phyloP scores from a whole-genome alignment of 2,888 invertebrate genomes.

The Spodoptera exigua region DNA sequence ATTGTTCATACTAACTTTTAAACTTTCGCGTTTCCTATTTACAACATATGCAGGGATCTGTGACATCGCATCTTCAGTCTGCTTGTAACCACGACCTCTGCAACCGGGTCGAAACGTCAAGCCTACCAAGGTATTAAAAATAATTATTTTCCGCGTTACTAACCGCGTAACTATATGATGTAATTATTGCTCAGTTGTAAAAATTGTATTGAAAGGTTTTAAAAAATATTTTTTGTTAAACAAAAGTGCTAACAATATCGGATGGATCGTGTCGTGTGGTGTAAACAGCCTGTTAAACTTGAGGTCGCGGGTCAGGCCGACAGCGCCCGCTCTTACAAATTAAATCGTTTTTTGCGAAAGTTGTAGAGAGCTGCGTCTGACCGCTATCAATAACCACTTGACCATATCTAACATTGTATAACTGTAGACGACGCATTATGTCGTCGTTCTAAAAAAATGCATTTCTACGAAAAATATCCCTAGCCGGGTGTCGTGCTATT shows the following conservation, averaged over 20 bases:
- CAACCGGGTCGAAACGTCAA: no score
- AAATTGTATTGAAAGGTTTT: no score
- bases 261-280: constrained; percentile 38
- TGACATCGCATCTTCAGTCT: no score
- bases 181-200: no score
- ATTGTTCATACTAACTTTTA: no score
- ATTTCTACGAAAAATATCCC: background rate
- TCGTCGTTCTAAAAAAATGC: background rate
- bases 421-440: no score
- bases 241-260: background rate
- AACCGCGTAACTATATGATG: no score
- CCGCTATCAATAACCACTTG: constrained; percentile 38
- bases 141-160: no score
- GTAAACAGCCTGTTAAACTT: constrained; percentile 19
- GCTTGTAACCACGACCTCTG: no score
- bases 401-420: constrained; percentile 11
- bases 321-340: constrained; percentile 20
- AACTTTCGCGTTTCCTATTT: no score
- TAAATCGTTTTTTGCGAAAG: constrained; percentile 58
- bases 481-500: constrained; percentile 15
- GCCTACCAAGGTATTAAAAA: no score
- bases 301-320: constrained; percentile 41
- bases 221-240: background rate
- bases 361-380: constrained; percentile 44
- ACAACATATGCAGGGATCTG: no score